Percentiles rank a stretch among this genome's conserved stretches.
These are phyloP conservation scores for Dinocampus coccinellae DNA, from an alignment of 2,888 invertebrate species.

Conservation along the genomic window DNA sequence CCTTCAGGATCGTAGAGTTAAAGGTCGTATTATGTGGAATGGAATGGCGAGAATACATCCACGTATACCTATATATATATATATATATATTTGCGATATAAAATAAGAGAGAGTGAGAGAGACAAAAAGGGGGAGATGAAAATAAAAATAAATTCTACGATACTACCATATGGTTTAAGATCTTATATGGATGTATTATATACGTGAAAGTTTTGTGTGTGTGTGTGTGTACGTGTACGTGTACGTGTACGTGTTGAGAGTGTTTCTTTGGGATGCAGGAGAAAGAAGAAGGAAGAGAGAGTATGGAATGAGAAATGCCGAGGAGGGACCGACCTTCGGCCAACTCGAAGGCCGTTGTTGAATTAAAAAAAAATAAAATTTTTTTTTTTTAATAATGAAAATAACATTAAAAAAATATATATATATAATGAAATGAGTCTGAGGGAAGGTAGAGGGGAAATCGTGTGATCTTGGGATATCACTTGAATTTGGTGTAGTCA, in stretches of 20 bases:
- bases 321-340: slow-evolving; percentile 20
- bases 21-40: slow-evolving; percentile 25
- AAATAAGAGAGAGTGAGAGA: slow-evolving; percentile 38
- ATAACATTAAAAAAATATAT: background rate
- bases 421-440: background rate
- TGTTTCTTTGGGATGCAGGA: slow-evolving; percentile 19
- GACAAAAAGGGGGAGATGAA: slow-evolving; percentile 24
- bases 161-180: slow-evolving; percentile 34
- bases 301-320: slow-evolving; percentile 8
- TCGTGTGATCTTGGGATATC: no score
- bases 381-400: no score
- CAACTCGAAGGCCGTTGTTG: slow-evolving; percentile 16
- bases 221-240: no score
- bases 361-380: background rate
- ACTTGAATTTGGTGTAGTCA: no score
- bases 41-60: slow-evolving; percentile 8
- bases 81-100: background rate
- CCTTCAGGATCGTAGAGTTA: slow-evolving; percentile 40
- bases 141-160: slow-evolving; percentile 5
- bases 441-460: no score
- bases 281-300: slow-evolving; percentile 12
- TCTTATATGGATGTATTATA: background rate
- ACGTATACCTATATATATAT: background rate
- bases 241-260: background rate
- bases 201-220: no score